Conservation (phyloP, 1,140 invertebrate species). For the Euschistus heros region DNA sequence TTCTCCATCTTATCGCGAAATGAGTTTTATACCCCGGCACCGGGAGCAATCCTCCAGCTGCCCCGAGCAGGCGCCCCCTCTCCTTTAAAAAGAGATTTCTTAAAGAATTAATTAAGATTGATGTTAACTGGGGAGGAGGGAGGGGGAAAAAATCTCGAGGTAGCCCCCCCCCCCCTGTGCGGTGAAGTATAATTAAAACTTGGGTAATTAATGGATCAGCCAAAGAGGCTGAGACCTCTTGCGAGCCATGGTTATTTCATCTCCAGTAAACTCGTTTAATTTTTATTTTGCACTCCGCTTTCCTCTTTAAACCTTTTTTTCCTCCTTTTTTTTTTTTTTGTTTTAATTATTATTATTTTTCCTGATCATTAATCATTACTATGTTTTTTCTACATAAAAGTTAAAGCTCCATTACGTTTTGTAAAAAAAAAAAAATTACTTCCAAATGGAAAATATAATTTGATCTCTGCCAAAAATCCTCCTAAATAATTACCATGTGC, state of each 20-base stretch:
- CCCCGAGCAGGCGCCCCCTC: conserved; percentile 7
- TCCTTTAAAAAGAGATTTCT: conserved; percentile 22
- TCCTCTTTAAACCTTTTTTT: not conserved
- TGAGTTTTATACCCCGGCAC: conserved; percentile 21
- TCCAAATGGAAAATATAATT: too few relatives aligned
- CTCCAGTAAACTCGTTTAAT: conserved; percentile 15
- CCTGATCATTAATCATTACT: too few relatives aligned
- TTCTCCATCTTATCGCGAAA: conserved; percentile 23
- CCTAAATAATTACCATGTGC: too few relatives aligned
- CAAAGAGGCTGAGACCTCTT: not conserved
- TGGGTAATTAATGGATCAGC: conserved; percentile 13
- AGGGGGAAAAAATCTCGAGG: conserved; percentile 5
- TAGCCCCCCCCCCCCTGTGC: conserved; percentile 5
- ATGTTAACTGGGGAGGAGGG: conserved; percentile 19
- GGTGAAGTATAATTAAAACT: conserved; percentile 22
- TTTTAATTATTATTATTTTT: not conserved
- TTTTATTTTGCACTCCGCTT: conserved; percentile 11
- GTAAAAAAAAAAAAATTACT: too few relatives aligned
- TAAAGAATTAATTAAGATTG: conserved; percentile 25
- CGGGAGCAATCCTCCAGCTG: conserved; percentile 9
- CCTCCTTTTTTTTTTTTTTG: not conserved
- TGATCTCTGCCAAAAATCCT: too few relatives aligned
- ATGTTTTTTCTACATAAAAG: too few relatives aligned
- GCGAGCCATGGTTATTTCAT: conserved; percentile 12
- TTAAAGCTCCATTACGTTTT: too few relatives aligned